These are phyloP conservation scores for Temnothorax ravouxi DNA, from an alignment of 2,888 invertebrate genomes.

Conservation along the genomic window DNA sequence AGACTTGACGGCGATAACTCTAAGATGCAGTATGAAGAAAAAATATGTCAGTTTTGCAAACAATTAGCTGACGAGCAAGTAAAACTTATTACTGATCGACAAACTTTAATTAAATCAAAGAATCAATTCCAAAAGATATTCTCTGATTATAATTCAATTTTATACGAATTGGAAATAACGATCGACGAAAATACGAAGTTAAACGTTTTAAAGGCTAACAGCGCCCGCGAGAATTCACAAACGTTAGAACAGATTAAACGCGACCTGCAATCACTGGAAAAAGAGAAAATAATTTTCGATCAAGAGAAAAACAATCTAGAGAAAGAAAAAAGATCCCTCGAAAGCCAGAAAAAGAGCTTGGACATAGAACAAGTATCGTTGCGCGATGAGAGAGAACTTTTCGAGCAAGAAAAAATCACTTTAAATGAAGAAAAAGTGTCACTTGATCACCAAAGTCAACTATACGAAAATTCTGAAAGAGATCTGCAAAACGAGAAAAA, in stretches of 20 bases:
- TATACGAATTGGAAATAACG: constrained; percentile 77
- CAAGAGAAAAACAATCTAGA: constrained; percentile 62
- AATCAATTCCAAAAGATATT: constrained; percentile 79
- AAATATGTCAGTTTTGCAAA: constrained; percentile 66
- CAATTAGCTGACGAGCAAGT: constrained; percentile 75
- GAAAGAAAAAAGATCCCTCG: constrained; percentile 64
- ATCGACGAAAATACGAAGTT: constrained; percentile 77
- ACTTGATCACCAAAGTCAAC: constrained; percentile 75
- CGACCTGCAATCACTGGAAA: constrained; percentile 41
- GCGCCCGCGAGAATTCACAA: constrained; percentile 58
- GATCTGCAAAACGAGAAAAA: constrained; percentile 69
- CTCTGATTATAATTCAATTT: constrained; percentile 76
- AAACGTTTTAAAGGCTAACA: constrained; percentile 52
- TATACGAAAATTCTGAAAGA: constrained; percentile 76
- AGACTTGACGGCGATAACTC: constrained; percentile 60
- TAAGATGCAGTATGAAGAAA: constrained; percentile 54
- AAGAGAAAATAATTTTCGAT: constrained; percentile 52
- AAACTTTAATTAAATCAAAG: constrained; percentile 76
- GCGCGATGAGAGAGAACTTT: constrained; percentile 59
- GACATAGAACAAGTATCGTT: constrained; percentile 63
- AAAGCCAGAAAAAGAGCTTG: constrained; percentile 62
- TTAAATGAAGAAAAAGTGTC: constrained; percentile 75
- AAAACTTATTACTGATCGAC: constrained; percentile 74
- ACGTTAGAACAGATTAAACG: constrained; percentile 43
- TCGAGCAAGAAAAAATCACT: constrained; percentile 70